These are phyloP conservation scores for Poeciliopsis paucimaculata DNA, from an alignment of 2,797 vertebrate genomes.

Conservation along the genomic window DNA sequence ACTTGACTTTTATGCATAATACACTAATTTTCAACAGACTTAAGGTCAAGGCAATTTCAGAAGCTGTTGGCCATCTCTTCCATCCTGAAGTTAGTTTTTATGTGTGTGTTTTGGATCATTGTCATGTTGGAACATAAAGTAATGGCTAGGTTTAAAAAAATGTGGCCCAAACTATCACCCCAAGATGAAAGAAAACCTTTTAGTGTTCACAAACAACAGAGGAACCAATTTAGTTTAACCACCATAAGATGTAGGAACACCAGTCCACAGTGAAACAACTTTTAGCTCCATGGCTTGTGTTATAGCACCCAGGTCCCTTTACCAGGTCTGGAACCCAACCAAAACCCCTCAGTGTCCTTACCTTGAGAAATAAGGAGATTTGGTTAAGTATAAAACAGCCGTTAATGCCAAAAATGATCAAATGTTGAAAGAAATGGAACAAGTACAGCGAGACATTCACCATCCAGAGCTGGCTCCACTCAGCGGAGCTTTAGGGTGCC, in stretches of 20 bases:
- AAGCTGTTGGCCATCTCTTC: background rate
- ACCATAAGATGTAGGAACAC: background rate
- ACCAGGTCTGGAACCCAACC: too few relatives aligned
- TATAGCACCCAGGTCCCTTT: too few relatives aligned
- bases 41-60: background rate
- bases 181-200: background rate
- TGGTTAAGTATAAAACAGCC: too few relatives aligned
- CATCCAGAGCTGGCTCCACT: too few relatives aligned
- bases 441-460: too few relatives aligned
- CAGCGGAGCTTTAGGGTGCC: too few relatives aligned
- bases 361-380: too few relatives aligned
- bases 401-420: too few relatives aligned
- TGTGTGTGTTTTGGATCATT: background rate
- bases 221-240: background rate
- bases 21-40: background rate
- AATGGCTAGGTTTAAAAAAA: background rate
- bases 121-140: background rate
- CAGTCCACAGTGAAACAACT: background rate
- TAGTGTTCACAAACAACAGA: background rate
- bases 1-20: background rate
- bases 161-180: background rate
- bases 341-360: too few relatives aligned
- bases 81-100: background rate
- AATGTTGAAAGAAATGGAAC: too few relatives aligned
- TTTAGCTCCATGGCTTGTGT: background rate